A percentile compares a stretch with the other conserved stretches of the same genome.
Evolutionary conservation across 2,113 vertebrate species (phyloP).

Genomic region (Sminthopsis crassicaudata): DNA sequence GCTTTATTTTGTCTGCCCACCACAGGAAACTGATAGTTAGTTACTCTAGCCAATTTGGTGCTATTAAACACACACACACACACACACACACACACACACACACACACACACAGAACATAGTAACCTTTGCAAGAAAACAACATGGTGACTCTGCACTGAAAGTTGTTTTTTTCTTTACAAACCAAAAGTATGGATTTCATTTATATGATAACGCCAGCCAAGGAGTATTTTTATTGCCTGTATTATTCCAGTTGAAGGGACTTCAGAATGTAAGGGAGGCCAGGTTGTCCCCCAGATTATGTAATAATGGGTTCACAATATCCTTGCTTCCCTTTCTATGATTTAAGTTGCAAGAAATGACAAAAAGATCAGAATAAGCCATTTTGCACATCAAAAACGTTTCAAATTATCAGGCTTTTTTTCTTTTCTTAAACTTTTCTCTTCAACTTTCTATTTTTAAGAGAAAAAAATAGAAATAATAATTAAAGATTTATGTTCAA

Average conservation of each 20-base stretch:
- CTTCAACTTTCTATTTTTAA: slow-evolving; percentile 31
- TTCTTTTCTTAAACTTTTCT: slow-evolving; percentile 24
- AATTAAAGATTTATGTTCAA: slow-evolving; percentile 20
- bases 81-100: not conserved
- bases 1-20: slow-evolving; percentile 34
- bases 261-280: slow-evolving; percentile 55
- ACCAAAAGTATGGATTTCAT: not conserved
- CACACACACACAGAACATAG: not conserved
- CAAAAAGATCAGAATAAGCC: slow-evolving; percentile 43
- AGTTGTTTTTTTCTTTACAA: not conserved
- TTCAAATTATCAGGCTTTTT: slow-evolving; percentile 30
- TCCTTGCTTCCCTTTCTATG: slow-evolving; percentile 38
- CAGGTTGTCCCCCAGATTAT: slow-evolving; percentile 38
- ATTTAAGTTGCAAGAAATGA: slow-evolving; percentile 39
- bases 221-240: slow-evolving; percentile 20
- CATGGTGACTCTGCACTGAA: not conserved
- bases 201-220: slow-evolving; percentile 25
- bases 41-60: not conserved
- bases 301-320: slow-evolving; percentile 20
- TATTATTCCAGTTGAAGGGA: slow-evolving; percentile 42
- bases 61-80: not conserved
- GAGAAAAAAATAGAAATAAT: slow-evolving; percentile 55
- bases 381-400: slow-evolving; percentile 41
- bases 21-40: not conserved
- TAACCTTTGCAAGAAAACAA: not conserved